Percentiles rank a stretch among this genome's conserved stretches.
These are phyloP conservation scores for Rhinolophus ferrumequinum DNA, from an alignment of 2,113 vertebrate species.

Conservation along the genomic window DNA sequence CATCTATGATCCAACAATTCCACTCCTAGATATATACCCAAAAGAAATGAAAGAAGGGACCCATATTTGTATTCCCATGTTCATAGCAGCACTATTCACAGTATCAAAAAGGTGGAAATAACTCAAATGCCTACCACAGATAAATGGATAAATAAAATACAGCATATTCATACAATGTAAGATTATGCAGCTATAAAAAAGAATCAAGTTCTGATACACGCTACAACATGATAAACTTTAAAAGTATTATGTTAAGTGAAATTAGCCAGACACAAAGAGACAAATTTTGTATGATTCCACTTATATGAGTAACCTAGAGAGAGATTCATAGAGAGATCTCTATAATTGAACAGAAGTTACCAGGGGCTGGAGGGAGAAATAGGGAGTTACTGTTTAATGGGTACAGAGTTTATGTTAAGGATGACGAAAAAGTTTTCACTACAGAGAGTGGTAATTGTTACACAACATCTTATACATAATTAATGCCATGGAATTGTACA, in stretches of 20 bases:
- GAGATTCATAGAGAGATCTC: not conserved
- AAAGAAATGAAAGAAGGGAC: not conserved
- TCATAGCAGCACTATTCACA: not conserved
- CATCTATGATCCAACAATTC: not conserved
- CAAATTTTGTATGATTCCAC: not conserved
- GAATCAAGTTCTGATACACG: not conserved
- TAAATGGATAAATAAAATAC: not conserved
- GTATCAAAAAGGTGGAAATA: too few species aligned
- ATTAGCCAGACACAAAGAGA: not conserved
- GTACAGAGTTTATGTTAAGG: not conserved
- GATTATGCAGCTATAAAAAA: not conserved
- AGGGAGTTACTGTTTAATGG: not conserved
- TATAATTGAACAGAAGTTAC: not conserved
- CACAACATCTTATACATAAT: not conserved
- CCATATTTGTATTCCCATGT: not conserved
- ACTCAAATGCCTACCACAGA: not conserved
- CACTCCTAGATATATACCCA: not conserved
- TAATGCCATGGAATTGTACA: not conserved
- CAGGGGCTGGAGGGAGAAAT: not conserved
- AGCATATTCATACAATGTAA: not conserved
- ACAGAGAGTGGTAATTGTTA: not conserved
- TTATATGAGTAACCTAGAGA: not conserved
- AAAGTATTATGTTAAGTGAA: not conserved
- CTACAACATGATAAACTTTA: not conserved
- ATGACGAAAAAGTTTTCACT: not conserved